Conservation (phyloP, 2,797 vertebrate species). For the Acanthurus leucopareius region DNA sequence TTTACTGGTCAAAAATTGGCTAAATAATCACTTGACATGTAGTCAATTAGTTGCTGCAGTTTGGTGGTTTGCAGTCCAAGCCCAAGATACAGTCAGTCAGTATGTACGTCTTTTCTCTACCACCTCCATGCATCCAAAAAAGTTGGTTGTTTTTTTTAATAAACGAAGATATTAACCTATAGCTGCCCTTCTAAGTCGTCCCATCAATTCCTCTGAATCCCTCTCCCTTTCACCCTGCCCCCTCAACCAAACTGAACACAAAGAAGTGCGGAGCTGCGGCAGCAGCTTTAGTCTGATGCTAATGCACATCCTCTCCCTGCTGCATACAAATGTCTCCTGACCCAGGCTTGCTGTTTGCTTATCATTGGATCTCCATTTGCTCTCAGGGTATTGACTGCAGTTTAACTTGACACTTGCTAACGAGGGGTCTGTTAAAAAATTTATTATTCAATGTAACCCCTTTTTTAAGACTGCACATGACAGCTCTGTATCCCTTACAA, state of each 20-base stretch:
- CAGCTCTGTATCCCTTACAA: constrained; percentile 27
- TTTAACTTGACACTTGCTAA: constrained; percentile 73
- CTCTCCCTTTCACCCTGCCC: constrained; percentile 77
- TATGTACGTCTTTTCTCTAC: constrained; percentile 40
- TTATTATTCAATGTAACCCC: constrained; percentile 30
- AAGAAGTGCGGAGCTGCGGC: constrained; percentile 83
- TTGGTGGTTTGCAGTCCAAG: constrained; percentile 45
- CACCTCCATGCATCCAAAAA: constrained; percentile 48
- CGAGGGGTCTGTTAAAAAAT: constrained; percentile 38
- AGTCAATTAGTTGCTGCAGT: constrained; percentile 28
- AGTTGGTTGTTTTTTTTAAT: constrained; percentile 59
- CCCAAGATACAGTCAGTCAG: constrained; percentile 43
- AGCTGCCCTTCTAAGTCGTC: constrained; percentile 86
- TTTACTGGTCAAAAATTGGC: not conserved
- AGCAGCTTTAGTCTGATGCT: constrained; percentile 87
- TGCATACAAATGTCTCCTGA: constrained; percentile 87
- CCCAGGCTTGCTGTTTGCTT: constrained; percentile 78
- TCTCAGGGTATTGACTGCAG: constrained; percentile 71
- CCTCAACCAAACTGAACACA: constrained; percentile 81
- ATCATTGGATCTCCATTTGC: constrained; percentile 77
- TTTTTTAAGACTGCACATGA: constrained; percentile 46
- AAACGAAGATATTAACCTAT: constrained; percentile 60
- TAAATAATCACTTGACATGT: constrained; percentile 29
- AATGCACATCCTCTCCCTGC: constrained; percentile 84
- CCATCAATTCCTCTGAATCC: constrained; percentile 68